Evolutionary conservation across 2,888 invertebrate species (phyloP), one percentile per base, ranked within the genome.

Genomic region (Chalcosyrphus nemorum): DNA sequence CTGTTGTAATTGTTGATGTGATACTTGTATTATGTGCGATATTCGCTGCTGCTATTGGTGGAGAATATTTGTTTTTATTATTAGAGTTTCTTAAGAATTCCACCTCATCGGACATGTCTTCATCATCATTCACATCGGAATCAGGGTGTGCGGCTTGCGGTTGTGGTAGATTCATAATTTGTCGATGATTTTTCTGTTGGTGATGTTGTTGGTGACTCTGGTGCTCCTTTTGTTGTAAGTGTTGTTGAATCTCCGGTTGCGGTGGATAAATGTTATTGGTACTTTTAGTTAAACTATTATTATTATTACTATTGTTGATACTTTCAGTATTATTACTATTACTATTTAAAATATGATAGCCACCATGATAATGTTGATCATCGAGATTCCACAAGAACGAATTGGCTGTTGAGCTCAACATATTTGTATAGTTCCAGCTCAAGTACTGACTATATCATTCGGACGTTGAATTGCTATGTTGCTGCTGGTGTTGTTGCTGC

Each of bases 371-470:
- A 50, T 81, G 54, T 68, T 86, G 77, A 65, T 89, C 89, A 65
- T 89, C 90, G 86, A 88, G 87, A 86, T 89, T 90, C 91, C 91
- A 91, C 75, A 88, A 86, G 77, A 88, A 87, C 50, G 88, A 82
- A 86, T 87, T 88, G 52, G 86, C 41, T 50, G 84, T 71, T 86
- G 87, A 84, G 81, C 87, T 86, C 76, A 88, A 86, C 77, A 89
- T 87, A 88, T 88, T 89, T 86, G 88, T 87, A 88, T 90, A 91
- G 86, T 91, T 91, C 92, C 92, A 91, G 88, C 89, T 88, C 87
- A 91, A 81, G 86, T 89, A 91, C 88, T 90, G 91, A 87, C 88
- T 90, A 87, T 91, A 91, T 87, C 87, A 87, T 87, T 87, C 87
- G 43, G 87, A 87, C 81, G 87, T 87, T 76, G 88, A 87, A 82